These are phyloP conservation scores for Triplophysa yarkandensis DNA, from an alignment of 2,797 vertebrate species.

Conservation along the genomic window DNA sequence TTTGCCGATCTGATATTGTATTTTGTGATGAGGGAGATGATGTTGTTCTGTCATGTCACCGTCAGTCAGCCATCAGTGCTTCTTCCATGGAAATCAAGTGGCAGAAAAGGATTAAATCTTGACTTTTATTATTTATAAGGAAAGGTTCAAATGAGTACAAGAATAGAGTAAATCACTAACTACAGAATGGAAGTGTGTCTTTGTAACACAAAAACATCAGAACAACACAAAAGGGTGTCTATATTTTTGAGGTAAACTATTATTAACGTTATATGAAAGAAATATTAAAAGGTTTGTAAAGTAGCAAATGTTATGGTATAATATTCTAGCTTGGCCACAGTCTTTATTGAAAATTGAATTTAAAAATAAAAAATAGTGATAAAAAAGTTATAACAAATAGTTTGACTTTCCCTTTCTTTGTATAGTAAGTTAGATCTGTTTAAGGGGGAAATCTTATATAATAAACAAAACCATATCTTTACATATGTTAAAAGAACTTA, in stretches of 20 bases:
- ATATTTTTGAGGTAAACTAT: conserved; percentile 6
- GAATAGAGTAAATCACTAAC: not conserved
- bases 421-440: too few species aligned
- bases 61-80: not conserved
- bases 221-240: not conserved
- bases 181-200: conserved; percentile 4
- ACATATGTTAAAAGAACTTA: too few species aligned
- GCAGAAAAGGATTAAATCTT: not conserved
- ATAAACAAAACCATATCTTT: too few species aligned
- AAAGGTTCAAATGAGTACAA: not conserved
- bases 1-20: not conserved
- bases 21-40: not conserved
- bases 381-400: too few species aligned
- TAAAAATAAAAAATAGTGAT: too few species aligned
- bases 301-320: too few species aligned
- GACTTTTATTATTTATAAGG: not conserved
- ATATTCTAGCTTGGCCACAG: too few species aligned
- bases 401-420: too few species aligned
- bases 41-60: not conserved
- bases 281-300: too few species aligned
- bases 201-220: not conserved
- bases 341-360: too few species aligned
- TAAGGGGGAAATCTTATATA: too few species aligned
- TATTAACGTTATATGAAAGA: too few species aligned
- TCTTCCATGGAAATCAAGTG: conserved; percentile 9